A percentile compares a stretch with the other conserved stretches of the same genome.
phyloP scores from a whole-genome alignment of 2,888 invertebrate genomes.

The Ptycholaimellus sp. region DNA sequence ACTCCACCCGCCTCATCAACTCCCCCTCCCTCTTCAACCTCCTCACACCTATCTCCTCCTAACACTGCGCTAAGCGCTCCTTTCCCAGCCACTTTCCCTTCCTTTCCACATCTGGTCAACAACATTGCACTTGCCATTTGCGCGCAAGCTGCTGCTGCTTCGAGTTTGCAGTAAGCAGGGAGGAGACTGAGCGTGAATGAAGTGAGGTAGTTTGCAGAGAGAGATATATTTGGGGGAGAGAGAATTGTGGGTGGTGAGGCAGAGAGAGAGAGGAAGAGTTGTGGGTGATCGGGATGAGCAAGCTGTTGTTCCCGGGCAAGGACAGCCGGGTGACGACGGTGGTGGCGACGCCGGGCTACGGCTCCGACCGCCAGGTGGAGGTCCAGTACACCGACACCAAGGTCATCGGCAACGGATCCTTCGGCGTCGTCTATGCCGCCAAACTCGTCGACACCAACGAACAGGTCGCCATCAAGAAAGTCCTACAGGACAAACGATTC shows the following conservation, averaged over 20 bases:
- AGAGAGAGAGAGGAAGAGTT: too few species aligned
- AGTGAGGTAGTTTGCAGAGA: too few species aligned
- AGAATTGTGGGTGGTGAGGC: too few species aligned
- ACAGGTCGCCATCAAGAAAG: constrained; percentile 97
- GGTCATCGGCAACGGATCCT: constrained; percentile 98
- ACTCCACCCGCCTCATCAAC: not conserved
- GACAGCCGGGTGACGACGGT: constrained; percentile 78
- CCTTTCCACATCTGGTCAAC: too few species aligned
- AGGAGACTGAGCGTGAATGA: too few species aligned
- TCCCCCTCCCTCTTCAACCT: not conserved
- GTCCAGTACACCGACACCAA: constrained; percentile 97
- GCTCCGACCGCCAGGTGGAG: constrained; percentile 34
- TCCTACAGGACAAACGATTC: constrained; percentile 98
- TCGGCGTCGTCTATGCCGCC: constrained; percentile 98
- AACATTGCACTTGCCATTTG: too few species aligned
- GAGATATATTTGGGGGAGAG: too few species aligned
- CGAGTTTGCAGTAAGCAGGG: too few species aligned
- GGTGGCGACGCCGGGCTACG: constrained; percentile 55
- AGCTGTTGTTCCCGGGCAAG: constrained; percentile 44
- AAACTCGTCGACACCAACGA: constrained; percentile 83
- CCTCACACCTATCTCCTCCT: not conserved
- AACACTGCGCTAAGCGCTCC: too few species aligned
- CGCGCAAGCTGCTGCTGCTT: too few species aligned
- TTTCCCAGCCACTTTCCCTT: too few species aligned
- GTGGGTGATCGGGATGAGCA: too few species aligned